These are phyloP conservation scores for Glyphotaelius pellucidus DNA, from an alignment of 2,888 invertebrate species.

Conservation along the genomic window DNA sequence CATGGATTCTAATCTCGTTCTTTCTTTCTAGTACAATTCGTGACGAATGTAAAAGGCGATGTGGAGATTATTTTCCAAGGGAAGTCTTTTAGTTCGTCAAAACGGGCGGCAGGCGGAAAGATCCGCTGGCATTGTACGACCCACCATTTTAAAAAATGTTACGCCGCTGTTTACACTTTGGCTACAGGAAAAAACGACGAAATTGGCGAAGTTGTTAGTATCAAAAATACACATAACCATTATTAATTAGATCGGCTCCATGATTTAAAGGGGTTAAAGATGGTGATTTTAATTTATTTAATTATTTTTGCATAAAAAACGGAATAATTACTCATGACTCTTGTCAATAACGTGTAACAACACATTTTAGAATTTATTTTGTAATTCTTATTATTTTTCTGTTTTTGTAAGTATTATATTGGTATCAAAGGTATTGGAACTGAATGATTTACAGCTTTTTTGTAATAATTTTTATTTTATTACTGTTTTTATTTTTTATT, in stretches of 20 bases:
- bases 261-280: too few relatives aligned
- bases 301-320: too few relatives aligned
- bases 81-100: slow-evolving; percentile 14
- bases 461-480: too few relatives aligned
- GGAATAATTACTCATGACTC: too few relatives aligned
- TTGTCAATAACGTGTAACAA: too few relatives aligned
- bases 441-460: too few relatives aligned
- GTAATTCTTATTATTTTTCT: too few relatives aligned
- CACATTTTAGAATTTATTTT: too few relatives aligned
- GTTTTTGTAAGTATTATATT: too few relatives aligned
- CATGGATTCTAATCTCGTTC: neutral
- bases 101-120: slow-evolving; percentile 53
- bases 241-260: neutral
- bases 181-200: neutral
- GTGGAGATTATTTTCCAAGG: slow-evolving; percentile 21
- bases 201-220: neutral
- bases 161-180: slow-evolving; percentile 28
- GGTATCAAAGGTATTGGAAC: too few relatives aligned
- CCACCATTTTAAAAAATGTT: slow-evolving; percentile 65
- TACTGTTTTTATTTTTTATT: too few relatives aligned
- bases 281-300: too few relatives aligned
- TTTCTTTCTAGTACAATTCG: neutral
- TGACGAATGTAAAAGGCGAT: slow-evolving; percentile 12
- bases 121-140: slow-evolving; percentile 69
- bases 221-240: neutral